These are phyloP conservation scores for Barnardius zonarius DNA, from an alignment of 2,113 vertebrate genomes.

Conservation along the genomic window DNA sequence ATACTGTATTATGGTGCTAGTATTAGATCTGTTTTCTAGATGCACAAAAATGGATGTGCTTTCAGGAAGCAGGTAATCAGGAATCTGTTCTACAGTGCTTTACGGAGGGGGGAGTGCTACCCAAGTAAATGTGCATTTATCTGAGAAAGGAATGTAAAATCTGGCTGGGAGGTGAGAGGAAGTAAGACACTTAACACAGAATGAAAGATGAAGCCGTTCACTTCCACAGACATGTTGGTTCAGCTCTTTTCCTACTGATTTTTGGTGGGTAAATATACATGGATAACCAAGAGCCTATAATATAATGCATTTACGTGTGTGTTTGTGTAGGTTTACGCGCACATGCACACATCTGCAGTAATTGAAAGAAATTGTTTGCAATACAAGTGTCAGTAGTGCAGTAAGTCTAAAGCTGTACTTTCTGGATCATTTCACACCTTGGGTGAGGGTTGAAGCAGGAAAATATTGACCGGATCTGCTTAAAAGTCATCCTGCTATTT, in stretches of 20 bases:
- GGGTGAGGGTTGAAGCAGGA: neutral
- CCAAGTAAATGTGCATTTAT: neutral
- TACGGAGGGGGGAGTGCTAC: neutral
- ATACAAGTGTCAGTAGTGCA: neutral
- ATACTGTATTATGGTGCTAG: neutral
- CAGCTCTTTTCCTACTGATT: neutral
- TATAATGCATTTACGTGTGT: neutral
- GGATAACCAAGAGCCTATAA: neutral
- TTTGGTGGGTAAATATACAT: neutral
- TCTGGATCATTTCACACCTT: slow-evolving; percentile 26
- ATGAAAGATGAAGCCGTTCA: neutral
- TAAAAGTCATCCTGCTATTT: neutral
- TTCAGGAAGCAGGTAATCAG: neutral
- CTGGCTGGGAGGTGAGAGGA: neutral
- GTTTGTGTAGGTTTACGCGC: neutral
- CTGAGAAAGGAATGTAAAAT: neutral
- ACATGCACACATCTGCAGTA: neutral
- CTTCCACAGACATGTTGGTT: neutral
- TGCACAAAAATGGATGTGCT: neutral
- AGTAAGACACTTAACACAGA: neutral
- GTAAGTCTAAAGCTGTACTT: neutral
- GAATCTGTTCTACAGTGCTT: neutral
- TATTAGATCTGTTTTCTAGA: neutral
- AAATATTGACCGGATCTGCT: neutral
- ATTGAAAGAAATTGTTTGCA: neutral